Evolutionary conservation across 30 jellyfish, hydroid and myxozoan species (phyloP).

Genomic region (Hydractinia symbiolongicarpus): DNA sequence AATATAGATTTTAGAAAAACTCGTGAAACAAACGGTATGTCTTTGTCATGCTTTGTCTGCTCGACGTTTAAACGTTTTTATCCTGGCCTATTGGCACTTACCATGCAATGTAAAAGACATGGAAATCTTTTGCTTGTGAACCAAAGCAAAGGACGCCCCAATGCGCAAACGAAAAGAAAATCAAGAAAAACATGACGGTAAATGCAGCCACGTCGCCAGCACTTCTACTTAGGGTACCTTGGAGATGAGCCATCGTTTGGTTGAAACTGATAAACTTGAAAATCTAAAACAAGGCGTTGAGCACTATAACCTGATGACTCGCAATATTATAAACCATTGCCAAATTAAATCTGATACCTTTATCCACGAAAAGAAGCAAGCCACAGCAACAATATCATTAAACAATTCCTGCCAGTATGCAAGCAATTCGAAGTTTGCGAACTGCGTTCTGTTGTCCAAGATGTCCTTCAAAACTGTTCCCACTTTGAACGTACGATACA

Average conservation of each 20-base stretch:
- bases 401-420: constrained; percentile 86
- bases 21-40: background rate
- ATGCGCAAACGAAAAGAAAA: constrained; percentile 91
- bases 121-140: constrained; percentile 78
- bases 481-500: constrained; percentile 73
- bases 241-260: constrained; percentile 89
- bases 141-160: constrained; percentile 97
- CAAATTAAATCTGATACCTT: constrained; percentile 40
- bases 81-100: background rate
- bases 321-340: no score
- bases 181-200: constrained; percentile 91
- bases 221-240: constrained; percentile 79
- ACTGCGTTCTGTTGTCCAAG: constrained; percentile 55
- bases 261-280: constrained; percentile 91
- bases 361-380: constrained; percentile 86
- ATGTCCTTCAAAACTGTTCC: constrained; percentile 35
- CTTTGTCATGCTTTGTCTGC: no score
- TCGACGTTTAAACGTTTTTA: background rate
- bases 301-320: background rate
- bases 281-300: constrained; percentile 35
- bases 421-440: constrained; percentile 73
- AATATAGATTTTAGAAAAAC: background rate
- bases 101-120: background rate
- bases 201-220: constrained; percentile 96
- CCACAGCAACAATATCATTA: constrained; percentile 89